A percentile compares a stretch with the other conserved stretches of the same genome.
Evolutionary conservation across 2,888 invertebrate species (phyloP).

Genomic region (Aphidoletes aphidimyza): DNA sequence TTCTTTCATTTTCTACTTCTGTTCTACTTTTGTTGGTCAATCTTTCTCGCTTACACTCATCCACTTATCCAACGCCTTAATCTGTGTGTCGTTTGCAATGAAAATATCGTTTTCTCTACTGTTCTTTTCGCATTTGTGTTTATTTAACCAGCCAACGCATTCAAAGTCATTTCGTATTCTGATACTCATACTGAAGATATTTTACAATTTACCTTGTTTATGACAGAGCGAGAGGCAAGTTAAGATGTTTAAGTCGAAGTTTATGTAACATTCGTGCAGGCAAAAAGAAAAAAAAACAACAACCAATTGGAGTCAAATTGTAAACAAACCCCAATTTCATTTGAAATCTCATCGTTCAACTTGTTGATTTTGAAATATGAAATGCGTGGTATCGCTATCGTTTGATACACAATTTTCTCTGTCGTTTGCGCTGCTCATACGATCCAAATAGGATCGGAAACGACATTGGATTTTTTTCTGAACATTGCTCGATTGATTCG

Average conservation of each 20-base stretch:
- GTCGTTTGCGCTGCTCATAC: too few species aligned
- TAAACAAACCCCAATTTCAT: background rate
- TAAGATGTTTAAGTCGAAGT: too few species aligned
- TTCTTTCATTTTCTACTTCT: background rate
- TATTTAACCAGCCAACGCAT: slow-evolving; percentile 18
- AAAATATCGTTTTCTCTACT: background rate
- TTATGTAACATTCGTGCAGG: too few species aligned
- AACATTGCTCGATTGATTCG: background rate
- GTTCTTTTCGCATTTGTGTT: background rate
- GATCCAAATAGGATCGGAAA: background rate
- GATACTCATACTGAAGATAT: background rate
- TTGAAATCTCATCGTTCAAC: background rate
- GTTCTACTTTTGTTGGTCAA: background rate
- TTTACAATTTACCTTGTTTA: too few species aligned
- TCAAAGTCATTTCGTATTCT: background rate
- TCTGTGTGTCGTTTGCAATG: background rate
- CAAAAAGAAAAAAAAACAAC: too few species aligned
- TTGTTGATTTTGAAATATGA: background rate
- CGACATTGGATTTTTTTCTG: background rate
- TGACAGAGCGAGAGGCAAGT: too few species aligned
- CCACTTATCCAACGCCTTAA: background rate
- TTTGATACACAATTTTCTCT: background rate
- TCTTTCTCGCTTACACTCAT: background rate
- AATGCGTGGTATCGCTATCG: slow-evolving; percentile 3
- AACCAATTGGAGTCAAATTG: background rate